Percentiles rank a stretch among this genome's conserved stretches.
Conservation (phyloP, 2,113 vertebrate genomes). For the Oxygymnocypris stewartii region DNA sequence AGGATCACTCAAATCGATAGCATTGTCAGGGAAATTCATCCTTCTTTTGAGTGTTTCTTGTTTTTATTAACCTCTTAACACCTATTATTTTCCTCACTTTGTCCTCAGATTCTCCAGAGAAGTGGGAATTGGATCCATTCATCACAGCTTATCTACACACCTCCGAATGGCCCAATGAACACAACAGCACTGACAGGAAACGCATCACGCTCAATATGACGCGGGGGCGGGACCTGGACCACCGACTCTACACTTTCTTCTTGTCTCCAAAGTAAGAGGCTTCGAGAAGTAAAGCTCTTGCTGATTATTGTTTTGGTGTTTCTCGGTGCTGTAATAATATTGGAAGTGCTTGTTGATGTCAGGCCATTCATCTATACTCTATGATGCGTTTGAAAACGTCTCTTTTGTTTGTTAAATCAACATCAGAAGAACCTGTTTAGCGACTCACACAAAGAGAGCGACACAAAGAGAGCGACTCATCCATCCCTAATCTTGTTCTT, state of each 20-base stretch:
- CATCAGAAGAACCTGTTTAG: background rate
- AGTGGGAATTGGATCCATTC: conserved; percentile 76
- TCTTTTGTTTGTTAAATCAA: background rate
- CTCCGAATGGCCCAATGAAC: conserved; percentile 74
- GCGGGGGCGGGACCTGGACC: conserved; percentile 74
- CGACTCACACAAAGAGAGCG: background rate
- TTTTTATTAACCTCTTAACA: background rate
- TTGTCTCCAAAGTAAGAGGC: conserved; percentile 85
- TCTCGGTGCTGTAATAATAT: background rate
- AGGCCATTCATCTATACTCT: background rate
- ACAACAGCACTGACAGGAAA: conserved; percentile 86
- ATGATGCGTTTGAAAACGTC: background rate
- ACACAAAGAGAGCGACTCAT: too few species aligned
- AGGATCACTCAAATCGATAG: too few species aligned
- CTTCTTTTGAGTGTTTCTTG: background rate
- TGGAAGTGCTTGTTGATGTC: background rate
- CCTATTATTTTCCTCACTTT: background rate
- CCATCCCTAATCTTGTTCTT: background rate
- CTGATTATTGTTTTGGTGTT: background rate
- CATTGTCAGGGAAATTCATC: background rate
- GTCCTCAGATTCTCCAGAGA: conserved; percentile 43
- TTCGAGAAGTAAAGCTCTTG: background rate
- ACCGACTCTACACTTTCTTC: conserved; percentile 94
- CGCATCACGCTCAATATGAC: conserved; percentile 79
- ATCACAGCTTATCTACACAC: conserved; percentile 85